phyloP scores from a whole-genome alignment of 1,140 invertebrate genomes.

The Battus philenor region DNA sequence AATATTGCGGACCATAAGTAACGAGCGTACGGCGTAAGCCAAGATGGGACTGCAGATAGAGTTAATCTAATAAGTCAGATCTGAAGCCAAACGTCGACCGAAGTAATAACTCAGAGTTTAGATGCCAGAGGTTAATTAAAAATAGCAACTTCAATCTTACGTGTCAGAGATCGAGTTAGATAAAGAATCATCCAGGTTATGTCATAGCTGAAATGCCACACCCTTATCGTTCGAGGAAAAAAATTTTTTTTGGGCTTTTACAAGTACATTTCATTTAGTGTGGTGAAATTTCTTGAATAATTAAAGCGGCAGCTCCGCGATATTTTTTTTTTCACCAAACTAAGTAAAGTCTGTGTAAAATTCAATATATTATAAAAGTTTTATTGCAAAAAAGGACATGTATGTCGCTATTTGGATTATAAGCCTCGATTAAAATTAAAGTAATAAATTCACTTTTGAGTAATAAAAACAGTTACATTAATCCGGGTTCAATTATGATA shows the following conservation, averaged over 20 bases:
- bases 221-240: constrained; percentile 4
- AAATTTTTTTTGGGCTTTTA: neutral
- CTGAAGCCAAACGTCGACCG: constrained; percentile 63
- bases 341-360: neutral
- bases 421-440: no score
- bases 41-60: constrained; percentile 65
- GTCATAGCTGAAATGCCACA: constrained; percentile 26
- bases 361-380: neutral
- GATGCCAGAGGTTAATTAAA: constrained; percentile 74
- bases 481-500: no score
- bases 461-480: no score
- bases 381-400: no score
- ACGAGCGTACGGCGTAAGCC: constrained; percentile 31
- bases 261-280: no score
- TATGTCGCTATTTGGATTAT: no score
- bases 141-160: constrained; percentile 70
- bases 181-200: constrained; percentile 51
- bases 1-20: constrained; percentile 69
- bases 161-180: constrained; percentile 58
- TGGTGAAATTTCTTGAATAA: no score
- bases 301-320: no score
- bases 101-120: constrained; percentile 66
- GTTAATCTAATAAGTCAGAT: constrained; percentile 74
- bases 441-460: no score
- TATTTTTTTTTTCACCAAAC: neutral